These are phyloP conservation scores for Hemicordylus capensis DNA, from an alignment of 2,113 vertebrate species.

Conservation along the genomic window DNA sequence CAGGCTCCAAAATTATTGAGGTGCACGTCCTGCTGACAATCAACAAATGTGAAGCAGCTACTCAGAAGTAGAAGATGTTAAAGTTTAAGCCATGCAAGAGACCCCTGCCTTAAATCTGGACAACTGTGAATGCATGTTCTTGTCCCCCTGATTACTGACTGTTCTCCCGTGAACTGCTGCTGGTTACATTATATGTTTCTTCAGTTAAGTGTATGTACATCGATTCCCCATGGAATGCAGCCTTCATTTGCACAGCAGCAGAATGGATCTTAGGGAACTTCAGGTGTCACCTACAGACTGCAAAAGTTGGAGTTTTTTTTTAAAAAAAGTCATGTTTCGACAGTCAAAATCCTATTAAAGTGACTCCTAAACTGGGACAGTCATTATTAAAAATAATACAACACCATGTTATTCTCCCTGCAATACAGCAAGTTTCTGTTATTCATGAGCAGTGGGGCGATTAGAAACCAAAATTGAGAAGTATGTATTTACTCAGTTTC, in stretches of 20 bases:
- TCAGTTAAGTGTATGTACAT: too few species aligned
- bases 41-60: neutral
- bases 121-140: too few species aligned
- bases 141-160: too few species aligned
- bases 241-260: neutral
- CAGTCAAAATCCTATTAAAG: neutral
- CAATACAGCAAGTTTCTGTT: neutral
- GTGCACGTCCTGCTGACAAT: neutral
- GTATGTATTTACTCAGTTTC: conserved; percentile 46
- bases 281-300: neutral
- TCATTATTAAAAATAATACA: neutral
- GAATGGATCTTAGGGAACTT: neutral
- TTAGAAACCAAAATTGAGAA: conserved; percentile 46
- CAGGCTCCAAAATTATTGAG: too few species aligned
- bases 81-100: neutral
- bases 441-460: conserved; percentile 22
- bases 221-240: neutral
- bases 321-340: neutral
- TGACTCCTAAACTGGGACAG: neutral
- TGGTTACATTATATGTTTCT: neutral
- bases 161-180: neutral
- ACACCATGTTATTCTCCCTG: neutral
- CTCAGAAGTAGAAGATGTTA: neutral
- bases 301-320: neutral
- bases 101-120: neutral